These are phyloP conservation scores for Paelopatides confundens DNA, from an alignment of 53 echinoderm and acorn worm genomes.

Conservation along the genomic window DNA sequence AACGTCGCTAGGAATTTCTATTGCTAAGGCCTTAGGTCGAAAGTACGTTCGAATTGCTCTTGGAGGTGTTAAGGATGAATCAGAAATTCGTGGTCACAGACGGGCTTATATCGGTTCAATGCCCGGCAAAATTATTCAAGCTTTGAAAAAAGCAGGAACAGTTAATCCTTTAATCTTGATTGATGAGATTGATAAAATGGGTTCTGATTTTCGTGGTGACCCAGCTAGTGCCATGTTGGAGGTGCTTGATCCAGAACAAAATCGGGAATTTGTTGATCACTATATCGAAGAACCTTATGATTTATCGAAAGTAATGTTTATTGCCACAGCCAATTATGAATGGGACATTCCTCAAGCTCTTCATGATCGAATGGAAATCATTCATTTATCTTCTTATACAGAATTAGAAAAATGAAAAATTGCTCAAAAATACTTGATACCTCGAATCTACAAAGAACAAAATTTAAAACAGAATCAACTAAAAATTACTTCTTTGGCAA, in stretches of 20 bases:
- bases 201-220: not conserved
- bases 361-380: no score
- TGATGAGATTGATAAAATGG: not conserved
- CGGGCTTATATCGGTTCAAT: not conserved
- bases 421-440: no score
- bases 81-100: not conserved
- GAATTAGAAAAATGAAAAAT: no score
- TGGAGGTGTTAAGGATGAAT: not conserved
- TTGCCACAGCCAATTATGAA: no score
- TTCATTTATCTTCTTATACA: no score
- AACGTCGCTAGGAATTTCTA: not conserved
- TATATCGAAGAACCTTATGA: not conserved
- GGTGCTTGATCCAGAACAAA: conserved; percentile 12
- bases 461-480: no score
- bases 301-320: no score
- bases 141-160: not conserved
- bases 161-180: not conserved
- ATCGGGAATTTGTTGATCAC: not conserved
- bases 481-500: no score
- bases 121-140: not conserved
- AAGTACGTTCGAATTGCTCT: not conserved
- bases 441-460: no score
- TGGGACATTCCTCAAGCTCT: no score
- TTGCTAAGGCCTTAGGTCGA: not conserved
- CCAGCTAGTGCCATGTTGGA: not conserved